phyloP scores from a whole-genome alignment of 2,888 invertebrate species.

The Dolichopus griseipennis region DNA sequence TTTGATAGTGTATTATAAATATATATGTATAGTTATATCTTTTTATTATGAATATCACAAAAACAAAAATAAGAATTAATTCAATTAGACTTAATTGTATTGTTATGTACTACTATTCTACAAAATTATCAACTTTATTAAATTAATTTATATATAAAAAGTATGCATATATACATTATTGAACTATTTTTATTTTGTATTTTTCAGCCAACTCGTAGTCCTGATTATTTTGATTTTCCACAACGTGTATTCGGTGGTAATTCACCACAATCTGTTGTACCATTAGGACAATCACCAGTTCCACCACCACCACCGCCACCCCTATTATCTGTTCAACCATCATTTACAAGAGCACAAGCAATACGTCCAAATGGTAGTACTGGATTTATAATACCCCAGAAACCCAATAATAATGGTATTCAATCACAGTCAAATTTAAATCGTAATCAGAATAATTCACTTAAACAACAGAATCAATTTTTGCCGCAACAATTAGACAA shows the following conservation, averaged over 20 bases:
- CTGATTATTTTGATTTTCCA: conserved; percentile 42
- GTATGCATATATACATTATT: too few species aligned
- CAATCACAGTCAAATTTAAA: not conserved
- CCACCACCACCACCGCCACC: conserved; percentile 21
- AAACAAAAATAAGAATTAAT: too few species aligned
- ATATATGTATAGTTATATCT: too few species aligned
- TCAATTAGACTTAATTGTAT: too few species aligned
- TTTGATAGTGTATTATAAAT: too few species aligned
- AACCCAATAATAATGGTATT: not conserved
- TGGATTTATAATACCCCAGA: conserved; percentile 31
- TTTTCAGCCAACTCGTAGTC: conserved; percentile 37
- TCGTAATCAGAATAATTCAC: not conserved
- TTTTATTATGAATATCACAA: too few species aligned
- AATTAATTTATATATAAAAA: too few species aligned
- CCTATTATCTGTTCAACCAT: conserved; percentile 20
- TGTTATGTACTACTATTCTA: too few species aligned
- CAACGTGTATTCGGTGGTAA: conserved; percentile 39
- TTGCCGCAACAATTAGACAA: not conserved
- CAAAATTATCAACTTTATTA: too few species aligned
- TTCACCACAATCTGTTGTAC: conserved; percentile 19
- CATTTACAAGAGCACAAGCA: conserved; percentile 35
- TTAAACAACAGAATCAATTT: not conserved
- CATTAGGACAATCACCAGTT: conserved; percentile 18
- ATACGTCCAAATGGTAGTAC: conserved; percentile 30
- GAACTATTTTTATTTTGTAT: too few species aligned